Percentiles rank a stretch among this genome's conserved stretches.
Evolutionary conservation across 2,113 vertebrate genomes (phyloP).

Genomic region (Sitta europaea): DNA sequence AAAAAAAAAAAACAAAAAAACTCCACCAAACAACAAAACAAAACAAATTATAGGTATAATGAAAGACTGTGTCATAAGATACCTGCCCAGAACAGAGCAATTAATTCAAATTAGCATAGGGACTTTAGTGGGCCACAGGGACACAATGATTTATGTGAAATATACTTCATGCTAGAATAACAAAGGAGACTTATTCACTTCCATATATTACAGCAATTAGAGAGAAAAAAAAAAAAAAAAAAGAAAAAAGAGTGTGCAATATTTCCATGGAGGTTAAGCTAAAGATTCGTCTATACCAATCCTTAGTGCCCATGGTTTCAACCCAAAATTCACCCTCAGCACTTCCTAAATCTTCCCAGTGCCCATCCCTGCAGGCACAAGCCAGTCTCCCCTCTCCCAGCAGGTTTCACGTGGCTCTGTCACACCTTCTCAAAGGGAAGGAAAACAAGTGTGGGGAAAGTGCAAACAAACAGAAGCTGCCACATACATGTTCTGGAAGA

Average conservation of each 20-base stretch:
- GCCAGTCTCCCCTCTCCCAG: neutral
- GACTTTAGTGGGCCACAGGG: neutral
- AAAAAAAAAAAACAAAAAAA: neutral
- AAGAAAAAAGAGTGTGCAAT: neutral
- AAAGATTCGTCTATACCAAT: neutral
- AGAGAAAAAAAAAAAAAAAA: neutral
- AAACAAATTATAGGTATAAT: neutral
- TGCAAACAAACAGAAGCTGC: conserved; percentile 18
- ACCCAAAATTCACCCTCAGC: neutral
- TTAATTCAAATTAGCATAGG: conserved; percentile 51
- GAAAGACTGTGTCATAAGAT: neutral
- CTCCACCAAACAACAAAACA: neutral
- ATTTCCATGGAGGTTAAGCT: neutral
- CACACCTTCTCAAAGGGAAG: neutral
- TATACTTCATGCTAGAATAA: conserved; percentile 45
- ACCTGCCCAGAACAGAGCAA: neutral
- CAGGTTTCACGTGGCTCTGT: neutral
- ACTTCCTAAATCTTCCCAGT: neutral
- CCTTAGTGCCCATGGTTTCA: neutral
- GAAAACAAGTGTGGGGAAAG: neutral
- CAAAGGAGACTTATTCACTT: neutral
- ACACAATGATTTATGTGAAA: conserved; percentile 30
- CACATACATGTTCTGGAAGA: neutral
- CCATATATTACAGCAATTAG: conserved; percentile 29
- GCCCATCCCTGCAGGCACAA: neutral